phyloP scores from a whole-genome alignment of 2,888 invertebrate species.

The Osedax frankpressi region DNA sequence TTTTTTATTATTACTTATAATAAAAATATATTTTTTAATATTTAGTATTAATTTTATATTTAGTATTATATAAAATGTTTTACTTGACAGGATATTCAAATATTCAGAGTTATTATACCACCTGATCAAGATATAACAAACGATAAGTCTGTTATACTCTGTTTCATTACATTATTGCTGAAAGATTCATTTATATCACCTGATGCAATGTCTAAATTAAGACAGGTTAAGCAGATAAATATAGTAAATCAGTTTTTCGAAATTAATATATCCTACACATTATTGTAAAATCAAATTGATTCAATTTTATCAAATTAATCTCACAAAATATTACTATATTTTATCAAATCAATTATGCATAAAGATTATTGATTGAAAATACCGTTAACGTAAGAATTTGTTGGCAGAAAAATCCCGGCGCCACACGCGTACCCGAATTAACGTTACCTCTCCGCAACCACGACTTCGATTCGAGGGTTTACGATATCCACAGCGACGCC shows the following conservation, averaged over 20 bases:
- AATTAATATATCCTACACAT: no score
- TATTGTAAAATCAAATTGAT: no score
- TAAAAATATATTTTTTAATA: no score
- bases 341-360: no score
- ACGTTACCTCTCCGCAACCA: neutral
- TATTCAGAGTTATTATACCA: slow-evolving; percentile 71
- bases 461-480: neutral
- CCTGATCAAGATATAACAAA: slow-evolving; percentile 80
- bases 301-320: no score
- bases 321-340: no score
- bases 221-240: slow-evolving; percentile 60
- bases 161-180: slow-evolving; percentile 75
- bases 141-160: slow-evolving; percentile 50
- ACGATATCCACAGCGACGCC: neutral
- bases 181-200: slow-evolving; percentile 80
- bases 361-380: no score
- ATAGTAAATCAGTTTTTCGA: no score
- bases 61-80: no score
- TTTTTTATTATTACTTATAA: no score
- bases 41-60: no score
- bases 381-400: no score
- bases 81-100: slow-evolving; percentile 70
- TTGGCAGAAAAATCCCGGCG: slow-evolving; percentile 68
- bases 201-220: slow-evolving; percentile 85
- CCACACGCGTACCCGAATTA: slow-evolving; percentile 68